Base-by-base conservation (phyloP, 2,888 invertebrate genomes). In the Amphimallon solstitiale region DNA sequence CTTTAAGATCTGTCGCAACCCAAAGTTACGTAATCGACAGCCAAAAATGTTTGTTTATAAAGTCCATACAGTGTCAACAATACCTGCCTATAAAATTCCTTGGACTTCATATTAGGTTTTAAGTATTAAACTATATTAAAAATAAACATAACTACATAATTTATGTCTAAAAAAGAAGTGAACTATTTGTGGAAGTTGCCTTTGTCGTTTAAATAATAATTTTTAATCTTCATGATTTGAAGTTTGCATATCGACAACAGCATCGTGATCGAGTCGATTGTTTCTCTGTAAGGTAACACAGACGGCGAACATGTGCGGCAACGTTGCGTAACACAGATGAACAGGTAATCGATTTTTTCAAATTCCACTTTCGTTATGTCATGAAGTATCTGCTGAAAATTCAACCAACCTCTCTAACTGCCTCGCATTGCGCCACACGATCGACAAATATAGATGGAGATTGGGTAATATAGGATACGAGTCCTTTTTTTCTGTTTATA, bases 261-360 rank as follows among this genome's bases (percentile, higher is more conserved):
- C 38, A n/a, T 38, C 51, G 34, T 12, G 38, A 38, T 21, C 21
- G 54, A 23, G 21, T 40, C 54, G 38, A 38, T 38, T 54, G 21
- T 54, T 54, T 38, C 54, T 54, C 23, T 29, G 7, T 49, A 29
- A 29, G 38, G 9, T 17, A 12, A 15, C 12, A 35, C 14, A 23
- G 3, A 19, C 19, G 10, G 9, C 19, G 19, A 19, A 45, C 19
- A 43, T 7, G 19, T 15, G 2, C 7, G 9, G 17, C 19, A 19
- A 5, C 19, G 9, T 54, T 40, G 12, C 40, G 38, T 17, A 54
- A 54, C 12, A 6, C 14, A 12, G 23, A 29, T 2, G 23, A 54
- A 40, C 38, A 38, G 54, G 54, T 54, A 54, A 54, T 40, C 40
- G 54, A 54, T 54, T 54, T 52, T 52, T 52, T 52, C 52, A 19